A percentile compares a stretch with the other conserved stretches of the same genome.
phyloP scores from a whole-genome alignment of 2,888 invertebrate species.

The Sesia apiformis region DNA sequence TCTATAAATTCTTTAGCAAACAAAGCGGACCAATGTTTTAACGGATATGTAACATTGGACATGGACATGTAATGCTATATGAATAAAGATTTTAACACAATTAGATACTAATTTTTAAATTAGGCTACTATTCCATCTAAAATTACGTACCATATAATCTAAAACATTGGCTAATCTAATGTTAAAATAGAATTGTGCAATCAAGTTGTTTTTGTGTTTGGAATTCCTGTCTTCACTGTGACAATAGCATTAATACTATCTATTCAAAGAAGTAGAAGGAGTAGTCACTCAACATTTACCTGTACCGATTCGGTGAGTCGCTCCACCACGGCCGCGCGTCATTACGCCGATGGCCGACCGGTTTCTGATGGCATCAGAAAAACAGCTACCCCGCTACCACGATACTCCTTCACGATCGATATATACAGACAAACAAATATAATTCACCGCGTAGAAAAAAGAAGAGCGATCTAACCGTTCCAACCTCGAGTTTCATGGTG shows the following conservation, averaged over 20 bases:
- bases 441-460: background rate
- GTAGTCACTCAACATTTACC: constrained; percentile 48
- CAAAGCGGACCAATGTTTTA: background rate
- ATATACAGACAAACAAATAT: background rate
- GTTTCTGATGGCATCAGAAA: constrained; percentile 71
- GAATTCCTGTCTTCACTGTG: too few species aligned
- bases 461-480: background rate
- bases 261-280: background rate
- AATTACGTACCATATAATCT: too few species aligned
- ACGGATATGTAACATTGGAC: too few species aligned
- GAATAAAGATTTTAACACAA: too few species aligned
- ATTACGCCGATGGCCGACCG: constrained; percentile 66
- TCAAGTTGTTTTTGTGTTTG: too few species aligned
- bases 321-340: constrained; percentile 38
- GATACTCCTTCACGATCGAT: constrained; percentile 7
- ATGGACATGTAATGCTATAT: too few species aligned
- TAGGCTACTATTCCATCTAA: too few species aligned
- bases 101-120: too few species aligned
- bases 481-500: constrained; percentile 30
- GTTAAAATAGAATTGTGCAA: too few species aligned
- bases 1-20: background rate
- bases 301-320: constrained; percentile 32
- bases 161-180: too few species aligned
- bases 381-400: constrained; percentile 59
- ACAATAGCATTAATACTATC: background rate